phyloP scores from a whole-genome alignment of 2,113 vertebrate genomes.

The Zapus hudsonius region DNA sequence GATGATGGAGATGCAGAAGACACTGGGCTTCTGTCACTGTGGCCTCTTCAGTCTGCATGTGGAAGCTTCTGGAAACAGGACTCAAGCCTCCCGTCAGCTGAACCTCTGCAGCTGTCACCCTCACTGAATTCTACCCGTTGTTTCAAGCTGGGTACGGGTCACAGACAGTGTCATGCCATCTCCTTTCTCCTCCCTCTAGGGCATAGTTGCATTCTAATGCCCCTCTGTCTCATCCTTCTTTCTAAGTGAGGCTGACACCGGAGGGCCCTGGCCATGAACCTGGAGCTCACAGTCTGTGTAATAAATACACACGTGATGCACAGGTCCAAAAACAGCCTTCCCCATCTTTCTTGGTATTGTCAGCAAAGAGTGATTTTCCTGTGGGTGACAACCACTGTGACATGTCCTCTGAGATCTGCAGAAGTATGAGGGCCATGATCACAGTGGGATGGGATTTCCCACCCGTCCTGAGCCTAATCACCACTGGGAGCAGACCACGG shows the following conservation, averaged over 20 bases:
- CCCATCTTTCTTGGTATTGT: background rate
- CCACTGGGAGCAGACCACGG: background rate
- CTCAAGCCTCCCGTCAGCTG: background rate
- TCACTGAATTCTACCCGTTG: background rate
- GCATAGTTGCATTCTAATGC: background rate
- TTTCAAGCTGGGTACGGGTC: background rate
- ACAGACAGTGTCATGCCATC: background rate
- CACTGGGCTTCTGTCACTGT: background rate
- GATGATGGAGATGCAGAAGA: background rate
- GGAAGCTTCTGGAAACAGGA: background rate
- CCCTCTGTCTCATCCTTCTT: background rate
- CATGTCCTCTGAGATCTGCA: too few species aligned
- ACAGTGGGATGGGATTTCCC: fast-evolving
- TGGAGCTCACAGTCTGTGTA: background rate
- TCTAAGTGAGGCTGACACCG: background rate
- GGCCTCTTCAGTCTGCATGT: too few species aligned
- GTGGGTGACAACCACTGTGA: fast-evolving
- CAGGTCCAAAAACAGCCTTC: too few species aligned
- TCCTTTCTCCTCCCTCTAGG: background rate
- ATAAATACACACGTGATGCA: background rate
- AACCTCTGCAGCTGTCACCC: background rate
- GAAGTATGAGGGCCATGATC: background rate
- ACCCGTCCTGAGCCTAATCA: background rate
- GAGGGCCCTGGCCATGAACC: background rate
- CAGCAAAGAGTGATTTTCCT: background rate